phyloP scores from a whole-genome alignment of 2,888 invertebrate genomes.

The Tenthredo livida region DNA sequence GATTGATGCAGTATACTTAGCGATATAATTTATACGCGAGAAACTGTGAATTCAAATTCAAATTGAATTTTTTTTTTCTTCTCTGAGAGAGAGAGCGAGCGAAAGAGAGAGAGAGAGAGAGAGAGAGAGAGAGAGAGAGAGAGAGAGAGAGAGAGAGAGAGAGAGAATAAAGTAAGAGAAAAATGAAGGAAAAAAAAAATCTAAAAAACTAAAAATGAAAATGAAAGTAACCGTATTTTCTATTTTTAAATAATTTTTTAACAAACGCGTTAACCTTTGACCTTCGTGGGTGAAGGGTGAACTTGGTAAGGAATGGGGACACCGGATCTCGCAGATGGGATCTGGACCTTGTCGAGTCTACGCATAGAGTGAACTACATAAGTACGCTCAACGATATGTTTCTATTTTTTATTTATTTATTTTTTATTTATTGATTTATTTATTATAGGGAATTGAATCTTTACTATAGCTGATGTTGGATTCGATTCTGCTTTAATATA shows the following conservation, averaged over 20 bases:
- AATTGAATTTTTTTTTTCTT: background rate
- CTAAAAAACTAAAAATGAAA: background rate
- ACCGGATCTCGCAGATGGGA: slow-evolving; percentile 36
- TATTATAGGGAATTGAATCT: background rate
- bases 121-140: too few species aligned
- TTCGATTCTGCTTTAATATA: background rate
- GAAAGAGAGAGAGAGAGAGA: too few species aligned
- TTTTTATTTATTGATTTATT: too few species aligned
- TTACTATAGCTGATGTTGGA: background rate
- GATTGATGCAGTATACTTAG: background rate
- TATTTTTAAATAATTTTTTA: background rate
- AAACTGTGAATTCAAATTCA: background rate
- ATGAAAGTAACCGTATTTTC: background rate
- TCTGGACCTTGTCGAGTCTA: slow-evolving; percentile 21
- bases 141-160: too few species aligned
- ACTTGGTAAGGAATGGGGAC: slow-evolving; percentile 35
- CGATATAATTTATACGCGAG: background rate
- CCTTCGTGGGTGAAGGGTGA: slow-evolving; percentile 41
- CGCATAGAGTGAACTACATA: background rate
- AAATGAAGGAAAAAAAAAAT: background rate
- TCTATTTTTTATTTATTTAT: background rate
- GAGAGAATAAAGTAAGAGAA: background rate
- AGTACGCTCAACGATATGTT: background rate
- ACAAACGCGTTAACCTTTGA: slow-evolving; percentile 16
- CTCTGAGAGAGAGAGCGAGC: background rate